A percentile compares a stretch with the other conserved stretches of the same genome.
Conservation (phyloP, 2,797 vertebrate genomes). For the Neopelma chrysocephalum region DNA sequence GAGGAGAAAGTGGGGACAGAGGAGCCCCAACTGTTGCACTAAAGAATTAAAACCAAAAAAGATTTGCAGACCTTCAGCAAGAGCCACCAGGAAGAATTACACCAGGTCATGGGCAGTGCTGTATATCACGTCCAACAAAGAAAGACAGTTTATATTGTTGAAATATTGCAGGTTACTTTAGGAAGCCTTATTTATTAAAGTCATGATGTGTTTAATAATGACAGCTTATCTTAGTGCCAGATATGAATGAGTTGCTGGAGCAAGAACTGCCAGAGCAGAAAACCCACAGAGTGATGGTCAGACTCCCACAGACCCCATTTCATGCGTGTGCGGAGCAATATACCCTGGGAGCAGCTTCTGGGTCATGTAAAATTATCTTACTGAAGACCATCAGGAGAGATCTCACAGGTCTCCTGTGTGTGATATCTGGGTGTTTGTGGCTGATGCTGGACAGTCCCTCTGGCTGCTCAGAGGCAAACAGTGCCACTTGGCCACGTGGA, state of each 20-base stretch:
- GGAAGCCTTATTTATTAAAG: not conserved
- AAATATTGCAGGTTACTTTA: not conserved
- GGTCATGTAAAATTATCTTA: not conserved
- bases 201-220: not conserved
- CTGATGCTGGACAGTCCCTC: not conserved
- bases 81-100: not conserved
- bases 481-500: not conserved
- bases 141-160: not conserved
- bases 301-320: not conserved
- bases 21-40: not conserved
- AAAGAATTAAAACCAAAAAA: not conserved
- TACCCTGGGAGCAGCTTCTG: not conserved
- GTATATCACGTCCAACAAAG: not conserved
- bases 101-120: not conserved
- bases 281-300: not conserved
- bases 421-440: not conserved
- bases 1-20: not conserved
- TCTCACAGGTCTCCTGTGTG: rapidly evolving
- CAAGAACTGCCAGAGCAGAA: not conserved
- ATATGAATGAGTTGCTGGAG: not conserved
- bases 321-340: rapidly evolving
- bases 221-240: not conserved
- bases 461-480: not conserved
- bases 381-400: not conserved
- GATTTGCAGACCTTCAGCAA: not conserved